Conservation (phyloP, 2,113 vertebrate genomes). For the Lontra canadensis region DNA sequence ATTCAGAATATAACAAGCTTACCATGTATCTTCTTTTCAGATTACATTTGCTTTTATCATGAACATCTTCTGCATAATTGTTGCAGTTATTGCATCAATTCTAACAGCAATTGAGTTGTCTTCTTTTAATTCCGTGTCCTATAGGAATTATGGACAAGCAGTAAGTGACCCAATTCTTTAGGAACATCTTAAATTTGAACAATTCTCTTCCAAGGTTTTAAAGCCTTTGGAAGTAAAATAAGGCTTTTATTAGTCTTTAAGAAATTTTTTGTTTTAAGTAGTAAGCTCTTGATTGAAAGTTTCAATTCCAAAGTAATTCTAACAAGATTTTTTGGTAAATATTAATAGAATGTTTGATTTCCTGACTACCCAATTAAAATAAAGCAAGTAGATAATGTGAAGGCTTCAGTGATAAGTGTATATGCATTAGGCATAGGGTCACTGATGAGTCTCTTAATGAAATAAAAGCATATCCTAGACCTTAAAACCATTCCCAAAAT, state of each 20-base stretch:
- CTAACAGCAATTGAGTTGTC: constrained; percentile 37
- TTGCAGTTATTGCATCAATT: fast-evolving
- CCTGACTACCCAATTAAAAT: background rate
- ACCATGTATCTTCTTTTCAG: constrained; percentile 29
- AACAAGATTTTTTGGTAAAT: background rate
- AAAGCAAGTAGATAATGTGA: background rate
- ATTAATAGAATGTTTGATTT: background rate
- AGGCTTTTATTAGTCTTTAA: background rate
- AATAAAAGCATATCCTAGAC: background rate
- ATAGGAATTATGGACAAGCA: constrained; percentile 73
- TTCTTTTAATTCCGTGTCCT: constrained; percentile 50
- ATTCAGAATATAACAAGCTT: background rate
- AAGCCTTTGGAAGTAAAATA: background rate
- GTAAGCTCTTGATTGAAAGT: background rate
- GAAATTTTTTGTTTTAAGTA: background rate
- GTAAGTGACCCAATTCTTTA: constrained; percentile 57
- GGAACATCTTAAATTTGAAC: background rate
- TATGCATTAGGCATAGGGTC: background rate
- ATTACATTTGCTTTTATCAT: background rate
- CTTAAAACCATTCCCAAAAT: background rate
- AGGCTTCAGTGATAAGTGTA: background rate
- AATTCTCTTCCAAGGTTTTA: constrained; percentile 20
- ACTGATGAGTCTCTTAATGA: background rate
- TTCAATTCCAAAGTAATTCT: constrained; percentile 45
- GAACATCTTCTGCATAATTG: background rate